Percentiles rank a stretch among this genome's conserved stretches.
These are phyloP conservation scores for Polyommatus icarus DNA, from an alignment of 2,888 invertebrate genomes.

Conservation along the genomic window DNA sequence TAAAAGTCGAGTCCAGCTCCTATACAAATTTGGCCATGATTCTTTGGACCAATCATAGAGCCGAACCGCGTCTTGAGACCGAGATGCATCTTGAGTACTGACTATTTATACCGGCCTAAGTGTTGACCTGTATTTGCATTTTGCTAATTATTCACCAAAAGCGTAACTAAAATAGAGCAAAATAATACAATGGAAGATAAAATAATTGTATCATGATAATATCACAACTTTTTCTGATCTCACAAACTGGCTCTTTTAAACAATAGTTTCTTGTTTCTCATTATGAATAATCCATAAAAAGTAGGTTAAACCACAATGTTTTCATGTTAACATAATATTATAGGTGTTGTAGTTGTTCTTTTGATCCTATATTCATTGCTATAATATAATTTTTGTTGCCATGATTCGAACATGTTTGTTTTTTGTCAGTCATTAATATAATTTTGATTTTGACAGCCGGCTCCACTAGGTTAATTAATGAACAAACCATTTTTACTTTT, in stretches of 20 bases:
- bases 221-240: background rate
- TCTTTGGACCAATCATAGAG: no score
- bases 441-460: constrained; percentile 48
- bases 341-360: background rate
- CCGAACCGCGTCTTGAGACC: no score
- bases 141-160: background rate
- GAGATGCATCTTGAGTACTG: no score
- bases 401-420: constrained; percentile 40
- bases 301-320: background rate
- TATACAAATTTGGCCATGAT: no score
- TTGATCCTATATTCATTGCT: background rate
- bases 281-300: background rate
- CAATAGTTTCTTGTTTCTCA: background rate
- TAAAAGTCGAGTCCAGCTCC: no score
- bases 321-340: background rate
- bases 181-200: background rate
- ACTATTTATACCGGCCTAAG: no score
- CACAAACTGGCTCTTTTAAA: background rate
- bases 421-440: constrained; percentile 51
- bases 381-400: background rate
- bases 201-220: background rate
- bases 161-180: background rate
- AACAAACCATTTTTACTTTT: constrained; percentile 28
- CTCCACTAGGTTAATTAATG: constrained; percentile 53
- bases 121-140: no score